phyloP scores from a whole-genome alignment of 2,888 invertebrate species.

The Napeogenes inachia region DNA sequence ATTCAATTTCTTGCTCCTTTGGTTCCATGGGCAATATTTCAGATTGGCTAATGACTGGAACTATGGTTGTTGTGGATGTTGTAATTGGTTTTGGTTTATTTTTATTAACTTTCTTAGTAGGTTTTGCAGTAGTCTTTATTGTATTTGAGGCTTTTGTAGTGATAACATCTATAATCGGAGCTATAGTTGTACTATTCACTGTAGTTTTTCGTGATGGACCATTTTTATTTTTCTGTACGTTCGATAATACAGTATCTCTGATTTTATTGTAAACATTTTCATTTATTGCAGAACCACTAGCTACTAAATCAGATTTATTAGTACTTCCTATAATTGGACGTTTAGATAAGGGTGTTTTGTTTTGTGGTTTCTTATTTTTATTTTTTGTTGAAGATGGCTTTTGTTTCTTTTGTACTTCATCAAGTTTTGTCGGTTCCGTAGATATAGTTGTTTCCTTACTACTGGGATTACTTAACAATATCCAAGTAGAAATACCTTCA shows the following conservation, averaged over 20 bases:
- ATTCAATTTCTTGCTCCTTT: conserved; percentile 70
- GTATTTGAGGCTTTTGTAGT: conserved; percentile 46
- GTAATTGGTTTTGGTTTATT: conserved; percentile 53
- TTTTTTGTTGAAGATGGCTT: conserved; percentile 52
- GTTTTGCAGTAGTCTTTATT: conserved; percentile 51
- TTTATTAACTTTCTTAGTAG: conserved; percentile 63
- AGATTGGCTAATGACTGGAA: conserved; percentile 54
- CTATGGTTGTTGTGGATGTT: conserved; percentile 37
- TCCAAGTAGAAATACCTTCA: conserved; percentile 87
- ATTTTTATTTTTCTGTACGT: conserved; percentile 72
- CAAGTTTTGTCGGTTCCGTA: conserved; percentile 62
- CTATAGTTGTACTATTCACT: conserved; percentile 40
- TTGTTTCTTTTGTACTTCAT: conserved; percentile 55
- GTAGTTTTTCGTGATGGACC: conserved; percentile 44
- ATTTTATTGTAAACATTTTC: conserved; percentile 78
- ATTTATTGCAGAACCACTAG: conserved; percentile 67
- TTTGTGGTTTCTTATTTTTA: conserved; percentile 60
- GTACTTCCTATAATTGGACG: conserved; percentile 66
- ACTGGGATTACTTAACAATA: conserved; percentile 78
- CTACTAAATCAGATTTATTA: conserved; percentile 68
- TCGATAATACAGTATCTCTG: conserved; percentile 78
- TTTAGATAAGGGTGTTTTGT: conserved; percentile 48
- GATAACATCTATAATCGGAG: conserved; percentile 46
- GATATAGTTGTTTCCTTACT: conserved; percentile 48
- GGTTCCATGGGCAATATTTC: conserved; percentile 68